A percentile compares a stretch with the other conserved stretches of the same genome.
Conservation (phyloP, 2,797 vertebrate genomes). For the Xenentodon cancila region DNA sequence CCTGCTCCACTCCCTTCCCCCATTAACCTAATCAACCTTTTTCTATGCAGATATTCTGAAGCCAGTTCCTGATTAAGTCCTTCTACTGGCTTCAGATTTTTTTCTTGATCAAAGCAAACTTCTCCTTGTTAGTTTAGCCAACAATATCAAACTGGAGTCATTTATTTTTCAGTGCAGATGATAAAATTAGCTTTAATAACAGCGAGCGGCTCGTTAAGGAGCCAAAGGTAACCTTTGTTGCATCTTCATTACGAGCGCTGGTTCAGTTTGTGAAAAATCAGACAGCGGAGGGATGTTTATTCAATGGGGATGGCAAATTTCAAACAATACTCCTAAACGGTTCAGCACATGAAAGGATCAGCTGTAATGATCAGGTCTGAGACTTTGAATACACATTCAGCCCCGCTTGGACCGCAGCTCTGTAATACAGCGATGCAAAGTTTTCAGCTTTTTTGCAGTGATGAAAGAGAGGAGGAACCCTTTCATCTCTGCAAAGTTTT, state of each 20-base stretch:
- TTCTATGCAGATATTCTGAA: constrained; percentile 49
- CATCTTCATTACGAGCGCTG: constrained; percentile 27
- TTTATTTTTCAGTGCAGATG: constrained; percentile 53
- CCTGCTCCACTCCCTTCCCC: constrained; percentile 26
- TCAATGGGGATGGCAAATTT: constrained; percentile 50
- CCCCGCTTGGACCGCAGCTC: constrained; percentile 28
- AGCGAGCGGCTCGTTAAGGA: constrained; percentile 42
- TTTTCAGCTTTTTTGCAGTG: constrained; percentile 25
- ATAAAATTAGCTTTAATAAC: constrained; percentile 56
- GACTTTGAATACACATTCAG: constrained; percentile 16
- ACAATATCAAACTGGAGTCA: constrained; percentile 65
- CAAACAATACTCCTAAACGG: constrained; percentile 36
- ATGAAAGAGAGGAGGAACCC: constrained; percentile 44
- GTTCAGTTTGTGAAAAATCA: constrained; percentile 19
- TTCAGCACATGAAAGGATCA: constrained; percentile 52
- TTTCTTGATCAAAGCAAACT: constrained; percentile 73
- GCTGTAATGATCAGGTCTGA: constrained; percentile 50
- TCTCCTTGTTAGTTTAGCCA: constrained; percentile 68
- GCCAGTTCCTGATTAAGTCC: constrained; percentile 73
- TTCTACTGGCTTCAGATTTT: constrained; percentile 66
- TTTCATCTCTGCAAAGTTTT: constrained; percentile 44
- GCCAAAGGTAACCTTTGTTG: constrained; percentile 43
- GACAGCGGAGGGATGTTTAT: constrained; percentile 38
- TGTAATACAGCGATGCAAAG: constrained; percentile 44
- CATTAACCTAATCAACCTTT: constrained; percentile 61